Evolutionary conservation across 2,888 invertebrate species (phyloP), one percentile per base, ranked within the genome.

Genomic region (Microdon myrmicae): DNA sequence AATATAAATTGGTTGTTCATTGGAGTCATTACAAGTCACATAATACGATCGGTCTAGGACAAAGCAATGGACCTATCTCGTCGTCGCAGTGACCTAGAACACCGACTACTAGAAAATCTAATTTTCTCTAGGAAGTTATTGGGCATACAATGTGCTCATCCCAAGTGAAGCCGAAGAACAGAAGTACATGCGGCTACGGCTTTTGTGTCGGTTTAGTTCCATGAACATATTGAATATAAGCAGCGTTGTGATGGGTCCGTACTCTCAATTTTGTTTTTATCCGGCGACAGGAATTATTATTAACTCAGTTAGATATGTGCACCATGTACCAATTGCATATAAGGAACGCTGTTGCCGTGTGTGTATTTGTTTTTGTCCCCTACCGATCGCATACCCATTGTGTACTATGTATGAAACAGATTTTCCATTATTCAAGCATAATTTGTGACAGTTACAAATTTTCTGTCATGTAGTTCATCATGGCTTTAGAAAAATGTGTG

Each of bases 281-380:
- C 29, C 16, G 25, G 23, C 19, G 32, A 47, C 45, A 58, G 58
- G 58, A 51, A 58, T 64, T 58, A 51, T 64, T 64, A 58, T 56
- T 64, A 45, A 48, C 60, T 54, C n/a, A 35, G 51, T 41, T 43
- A 54, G 32, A 38, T 38, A 45, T 28, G 49, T 61, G 58, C 64
- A 64, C 64, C 58, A 64, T 51, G 58, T 64, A 58, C 56, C 51
- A 58, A 56, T 64, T 64, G n/a, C n/a, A n/a, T n/a, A n/a, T n/a
- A n/a, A n/a, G n/a, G n/a, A n/a, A n/a, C n/a, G n/a, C n/a, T n/a
- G n/a, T n/a, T n/a, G n/a, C n/a, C n/a, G n/a, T n/a, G n/a, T n/a
- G n/a, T n/a, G n/a, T n/a, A n/a, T n/a, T n/a, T n/a, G n/a, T n/a
- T n/a, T n/a, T n/a, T n/a, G n/a, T n/a, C n/a, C n/a, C n/a, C n/a